phyloP scores from a whole-genome alignment of 2,888 invertebrate species.

The Macrostomum cliftonense region DNA sequence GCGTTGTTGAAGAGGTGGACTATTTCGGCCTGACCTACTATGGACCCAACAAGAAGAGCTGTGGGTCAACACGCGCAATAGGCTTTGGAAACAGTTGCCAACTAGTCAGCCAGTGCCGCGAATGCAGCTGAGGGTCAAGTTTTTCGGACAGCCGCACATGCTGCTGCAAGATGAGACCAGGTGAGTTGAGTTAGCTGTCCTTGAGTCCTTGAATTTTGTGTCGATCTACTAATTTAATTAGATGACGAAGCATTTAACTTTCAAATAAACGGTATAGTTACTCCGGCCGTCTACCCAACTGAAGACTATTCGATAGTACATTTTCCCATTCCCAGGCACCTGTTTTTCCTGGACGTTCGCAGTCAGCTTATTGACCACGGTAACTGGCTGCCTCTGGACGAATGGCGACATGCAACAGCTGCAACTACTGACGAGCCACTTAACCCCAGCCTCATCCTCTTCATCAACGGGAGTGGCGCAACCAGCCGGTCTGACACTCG shows the following conservation, averaged over 20 bases:
- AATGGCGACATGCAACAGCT: too few species aligned
- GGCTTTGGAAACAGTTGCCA: conserved; percentile 50
- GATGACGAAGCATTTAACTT: too few species aligned
- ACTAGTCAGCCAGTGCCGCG: conserved; percentile 46
- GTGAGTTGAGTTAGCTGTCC: conserved; percentile 40
- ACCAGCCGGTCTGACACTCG: too few species aligned
- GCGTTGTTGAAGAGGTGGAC: conserved; percentile 50
- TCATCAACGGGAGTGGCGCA: neutral
- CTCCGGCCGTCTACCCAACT: too few species aligned
- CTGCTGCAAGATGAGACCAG: conserved; percentile 64
- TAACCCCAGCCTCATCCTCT: neutral
- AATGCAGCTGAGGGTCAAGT: conserved; percentile 59
- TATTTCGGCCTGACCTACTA: conserved; percentile 65
- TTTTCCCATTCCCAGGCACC: conserved; percentile 47
- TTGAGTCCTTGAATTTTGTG: neutral
- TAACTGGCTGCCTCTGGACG: neutral
- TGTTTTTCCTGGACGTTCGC: conserved; percentile 65
- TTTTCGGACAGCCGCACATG: conserved; percentile 72
- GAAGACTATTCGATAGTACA: too few species aligned
- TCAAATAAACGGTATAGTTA: too few species aligned
- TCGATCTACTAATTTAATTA: too few species aligned
- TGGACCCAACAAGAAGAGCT: conserved; percentile 53
- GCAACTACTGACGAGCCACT: too few species aligned
- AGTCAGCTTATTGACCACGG: conserved; percentile 1
- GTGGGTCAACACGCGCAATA: conserved; percentile 69